Percentiles rank a stretch among this genome's conserved stretches.
Conservation (phyloP, 2,797 vertebrate species). For the Fundulus diaphanus region DNA sequence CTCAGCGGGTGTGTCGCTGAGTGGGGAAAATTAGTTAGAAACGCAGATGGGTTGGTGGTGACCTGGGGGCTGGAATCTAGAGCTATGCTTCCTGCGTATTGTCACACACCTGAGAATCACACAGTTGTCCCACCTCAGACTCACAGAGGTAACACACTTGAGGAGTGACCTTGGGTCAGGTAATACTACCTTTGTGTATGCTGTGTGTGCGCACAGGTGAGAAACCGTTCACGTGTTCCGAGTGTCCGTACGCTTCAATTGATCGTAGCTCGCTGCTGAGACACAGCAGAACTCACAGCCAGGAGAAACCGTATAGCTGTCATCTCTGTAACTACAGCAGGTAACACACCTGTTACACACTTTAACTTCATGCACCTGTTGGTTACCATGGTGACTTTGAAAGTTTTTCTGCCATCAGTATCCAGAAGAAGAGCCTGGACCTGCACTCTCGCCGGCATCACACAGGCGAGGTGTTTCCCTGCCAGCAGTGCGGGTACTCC, state of each 20-base stretch:
- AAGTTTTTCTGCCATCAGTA: slow-evolving; percentile 52
- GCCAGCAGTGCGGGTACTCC: slow-evolving; percentile 75
- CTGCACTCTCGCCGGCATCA: slow-evolving; percentile 76
- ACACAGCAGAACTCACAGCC: slow-evolving; percentile 67
- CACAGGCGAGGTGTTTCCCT: slow-evolving; percentile 76
- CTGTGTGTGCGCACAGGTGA: slow-evolving; percentile 67
- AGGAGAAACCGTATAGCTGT: slow-evolving; percentile 77
- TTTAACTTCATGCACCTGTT: not conserved
- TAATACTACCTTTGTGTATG: not conserved
- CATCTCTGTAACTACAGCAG: slow-evolving; percentile 75
- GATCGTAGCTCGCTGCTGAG: slow-evolving; percentile 78
- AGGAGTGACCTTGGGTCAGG: not conserved
- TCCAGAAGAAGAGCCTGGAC: slow-evolving; percentile 86
- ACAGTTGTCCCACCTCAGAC: not conserved
- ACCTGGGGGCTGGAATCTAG: no score
- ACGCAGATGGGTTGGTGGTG: no score
- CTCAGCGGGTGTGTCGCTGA: no score
- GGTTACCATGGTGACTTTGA: not conserved
- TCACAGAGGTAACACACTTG: not conserved
- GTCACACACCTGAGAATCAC: slow-evolving; percentile 74
- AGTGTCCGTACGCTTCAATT: slow-evolving; percentile 79
- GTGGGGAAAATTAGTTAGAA: no score
- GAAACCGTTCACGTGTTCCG: slow-evolving; percentile 75
- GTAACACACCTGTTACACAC: slow-evolving; percentile 52
- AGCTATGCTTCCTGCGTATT: no score